Percentiles rank a stretch among this genome's conserved stretches.
Conservation (phyloP, 2,888 invertebrate genomes). For the Monochamus alternatus region DNA sequence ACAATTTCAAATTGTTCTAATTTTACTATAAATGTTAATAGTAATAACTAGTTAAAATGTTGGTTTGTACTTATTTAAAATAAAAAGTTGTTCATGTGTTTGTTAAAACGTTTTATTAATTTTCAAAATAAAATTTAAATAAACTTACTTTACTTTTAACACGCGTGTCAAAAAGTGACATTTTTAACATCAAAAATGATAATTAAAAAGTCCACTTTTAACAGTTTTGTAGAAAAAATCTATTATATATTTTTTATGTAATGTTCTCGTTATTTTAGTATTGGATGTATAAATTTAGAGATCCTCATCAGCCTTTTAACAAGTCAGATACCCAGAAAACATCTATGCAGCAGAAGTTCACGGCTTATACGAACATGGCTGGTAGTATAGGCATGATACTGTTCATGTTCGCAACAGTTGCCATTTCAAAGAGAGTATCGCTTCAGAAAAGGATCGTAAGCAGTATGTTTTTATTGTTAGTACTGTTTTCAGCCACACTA, state of each 20-base stretch:
- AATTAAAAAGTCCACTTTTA: too few relatives aligned
- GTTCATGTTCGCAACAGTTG: background rate
- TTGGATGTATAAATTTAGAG: constrained; percentile 49
- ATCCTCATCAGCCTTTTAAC: constrained; percentile 26
- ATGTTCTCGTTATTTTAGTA: constrained; percentile 39
- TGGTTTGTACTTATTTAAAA: too few relatives aligned
- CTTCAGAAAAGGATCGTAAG: constrained; percentile 7
- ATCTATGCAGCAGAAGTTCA: constrained; percentile 12
- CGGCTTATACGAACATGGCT: background rate
- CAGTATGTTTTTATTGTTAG: background rate
- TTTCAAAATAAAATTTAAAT: too few relatives aligned
- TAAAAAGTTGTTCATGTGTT: too few relatives aligned
- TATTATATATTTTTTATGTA: background rate
- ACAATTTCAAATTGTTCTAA: too few relatives aligned
- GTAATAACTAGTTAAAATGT: too few relatives aligned
- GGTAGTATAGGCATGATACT: background rate
- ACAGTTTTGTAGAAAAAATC: too few relatives aligned
- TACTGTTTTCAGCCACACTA: background rate
- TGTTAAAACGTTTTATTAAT: too few relatives aligned
- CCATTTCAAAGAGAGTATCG: background rate
- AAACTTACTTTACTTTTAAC: too few relatives aligned
- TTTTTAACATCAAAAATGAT: too few relatives aligned
- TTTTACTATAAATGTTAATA: too few relatives aligned
- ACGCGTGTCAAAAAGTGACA: too few relatives aligned
- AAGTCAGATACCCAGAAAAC: constrained; percentile 13